These are phyloP conservation scores for Astyanax mexicanus DNA, from an alignment of 2,797 vertebrate genomes.

Conservation along the genomic window DNA sequence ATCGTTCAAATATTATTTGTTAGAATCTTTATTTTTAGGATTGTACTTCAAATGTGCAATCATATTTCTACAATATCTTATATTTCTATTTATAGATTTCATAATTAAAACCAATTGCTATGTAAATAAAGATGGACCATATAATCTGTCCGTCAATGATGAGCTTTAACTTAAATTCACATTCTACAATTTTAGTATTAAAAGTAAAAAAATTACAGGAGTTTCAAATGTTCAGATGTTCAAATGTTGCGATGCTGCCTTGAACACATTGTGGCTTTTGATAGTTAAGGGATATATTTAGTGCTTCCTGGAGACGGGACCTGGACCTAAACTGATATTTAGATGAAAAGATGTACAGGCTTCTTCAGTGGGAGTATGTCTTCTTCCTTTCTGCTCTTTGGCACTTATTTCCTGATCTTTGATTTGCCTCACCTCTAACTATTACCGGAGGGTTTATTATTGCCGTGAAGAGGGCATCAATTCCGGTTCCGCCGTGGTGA, in stretches of 20 bases:
- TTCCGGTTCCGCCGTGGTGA: slow-evolving; percentile 13
- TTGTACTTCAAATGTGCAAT: too few species aligned
- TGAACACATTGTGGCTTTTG: neutral
- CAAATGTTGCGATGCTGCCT: neutral
- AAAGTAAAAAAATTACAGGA: too few species aligned
- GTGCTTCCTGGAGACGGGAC: neutral
- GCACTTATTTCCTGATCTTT: slow-evolving; percentile 35
- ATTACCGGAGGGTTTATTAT: slow-evolving; percentile 43
- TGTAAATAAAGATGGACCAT: too few species aligned
- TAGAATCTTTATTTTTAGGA: too few species aligned
- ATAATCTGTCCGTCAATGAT: too few species aligned
- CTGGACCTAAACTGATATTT: slow-evolving; percentile 18
- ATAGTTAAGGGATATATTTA: neutral
- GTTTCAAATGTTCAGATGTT: neutral
- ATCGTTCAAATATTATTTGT: too few species aligned
- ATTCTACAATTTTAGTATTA: too few species aligned
- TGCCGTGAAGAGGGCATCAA: slow-evolving; percentile 35
- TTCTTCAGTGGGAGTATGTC: neutral
- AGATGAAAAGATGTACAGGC: slow-evolving; percentile 6
- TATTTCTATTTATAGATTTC: too few species aligned
- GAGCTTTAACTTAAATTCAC: too few species aligned
- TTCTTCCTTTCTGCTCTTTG: neutral
- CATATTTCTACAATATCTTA: too few species aligned
- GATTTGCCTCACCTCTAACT: slow-evolving; percentile 27
- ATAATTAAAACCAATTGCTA: too few species aligned